These are phyloP conservation scores for Liasis olivaceus DNA, from an alignment of 2,797 vertebrate genomes.

Conservation along the genomic window DNA sequence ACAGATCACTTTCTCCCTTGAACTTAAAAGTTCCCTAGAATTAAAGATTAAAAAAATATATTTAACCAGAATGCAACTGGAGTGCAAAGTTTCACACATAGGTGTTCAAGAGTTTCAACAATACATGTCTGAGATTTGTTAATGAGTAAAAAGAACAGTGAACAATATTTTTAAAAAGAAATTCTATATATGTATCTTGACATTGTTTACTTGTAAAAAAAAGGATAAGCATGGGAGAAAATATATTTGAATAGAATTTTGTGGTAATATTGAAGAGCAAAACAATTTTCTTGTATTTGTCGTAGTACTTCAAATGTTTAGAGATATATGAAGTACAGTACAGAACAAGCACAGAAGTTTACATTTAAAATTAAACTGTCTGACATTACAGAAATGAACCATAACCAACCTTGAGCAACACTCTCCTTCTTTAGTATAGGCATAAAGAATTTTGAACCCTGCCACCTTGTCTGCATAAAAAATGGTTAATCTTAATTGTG, in stretches of 20 bases:
- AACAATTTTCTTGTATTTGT: background rate
- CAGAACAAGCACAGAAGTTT: background rate
- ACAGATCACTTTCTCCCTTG: slow-evolving; percentile 96
- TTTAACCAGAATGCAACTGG: background rate
- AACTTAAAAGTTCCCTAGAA: slow-evolving; percentile 94
- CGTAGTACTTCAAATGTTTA: background rate
- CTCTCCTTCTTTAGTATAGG: background rate
- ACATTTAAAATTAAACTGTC: background rate
- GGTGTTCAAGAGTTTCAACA: background rate
- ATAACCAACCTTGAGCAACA: too few species aligned
- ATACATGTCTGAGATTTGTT: background rate
- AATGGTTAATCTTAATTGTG: background rate
- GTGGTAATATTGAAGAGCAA: background rate
- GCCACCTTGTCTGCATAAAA: background rate
- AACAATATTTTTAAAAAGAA: background rate
- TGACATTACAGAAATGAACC: background rate
- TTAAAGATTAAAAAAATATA: background rate
- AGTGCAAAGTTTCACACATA: background rate
- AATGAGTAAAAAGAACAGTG: background rate
- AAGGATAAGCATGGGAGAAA: background rate
- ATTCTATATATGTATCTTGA: background rate
- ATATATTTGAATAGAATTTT: background rate
- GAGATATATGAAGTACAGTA: background rate
- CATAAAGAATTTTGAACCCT: background rate
- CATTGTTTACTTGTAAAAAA: background rate